These are phyloP conservation scores for Arctopsyche grandis DNA, from an alignment of 1,140 invertebrate species.

Conservation along the genomic window DNA sequence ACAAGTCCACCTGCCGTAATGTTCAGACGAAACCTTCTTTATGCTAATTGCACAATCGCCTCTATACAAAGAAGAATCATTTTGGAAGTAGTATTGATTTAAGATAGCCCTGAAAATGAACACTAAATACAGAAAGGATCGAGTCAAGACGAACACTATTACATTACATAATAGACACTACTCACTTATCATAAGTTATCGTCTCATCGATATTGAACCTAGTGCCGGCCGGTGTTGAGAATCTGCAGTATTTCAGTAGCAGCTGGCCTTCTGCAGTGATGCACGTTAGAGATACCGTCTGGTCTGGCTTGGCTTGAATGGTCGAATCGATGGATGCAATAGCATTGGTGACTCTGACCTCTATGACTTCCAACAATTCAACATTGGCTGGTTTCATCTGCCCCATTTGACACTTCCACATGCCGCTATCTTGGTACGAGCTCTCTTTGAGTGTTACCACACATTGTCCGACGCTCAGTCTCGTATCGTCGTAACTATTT, in stretches of 20 bases:
- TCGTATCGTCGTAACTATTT: conserved; percentile 59
- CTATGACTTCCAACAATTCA: conserved; percentile 57
- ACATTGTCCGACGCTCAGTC: conserved; percentile 60
- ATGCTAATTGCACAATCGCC: conserved; percentile 51
- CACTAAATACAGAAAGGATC: no score
- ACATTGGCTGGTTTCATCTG: conserved; percentile 56
- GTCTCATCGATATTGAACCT: conserved; percentile 47
- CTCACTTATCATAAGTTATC: conserved; percentile 45
- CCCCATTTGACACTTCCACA: conserved; percentile 64
- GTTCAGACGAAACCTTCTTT: background rate
- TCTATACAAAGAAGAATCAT: conserved; percentile 32
- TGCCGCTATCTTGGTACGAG: conserved; percentile 56
- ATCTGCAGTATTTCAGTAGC: conserved; percentile 62
- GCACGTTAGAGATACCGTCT: conserved; percentile 57
- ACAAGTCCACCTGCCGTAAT: conserved; percentile 49
- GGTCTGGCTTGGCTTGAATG: conserved; percentile 53
- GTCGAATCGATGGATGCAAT: conserved; percentile 58
- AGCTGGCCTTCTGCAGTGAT: conserved; percentile 58
- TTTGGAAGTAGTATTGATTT: conserved; percentile 46
- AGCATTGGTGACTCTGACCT: conserved; percentile 59
- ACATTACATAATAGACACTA: no score
- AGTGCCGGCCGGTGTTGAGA: conserved; percentile 37
- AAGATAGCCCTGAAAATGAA: conserved; percentile 43
- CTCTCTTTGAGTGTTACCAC: conserved; percentile 59
- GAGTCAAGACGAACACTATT: no score